phyloP scores from a whole-genome alignment of 2,113 vertebrate species.

The Channa argus region DNA sequence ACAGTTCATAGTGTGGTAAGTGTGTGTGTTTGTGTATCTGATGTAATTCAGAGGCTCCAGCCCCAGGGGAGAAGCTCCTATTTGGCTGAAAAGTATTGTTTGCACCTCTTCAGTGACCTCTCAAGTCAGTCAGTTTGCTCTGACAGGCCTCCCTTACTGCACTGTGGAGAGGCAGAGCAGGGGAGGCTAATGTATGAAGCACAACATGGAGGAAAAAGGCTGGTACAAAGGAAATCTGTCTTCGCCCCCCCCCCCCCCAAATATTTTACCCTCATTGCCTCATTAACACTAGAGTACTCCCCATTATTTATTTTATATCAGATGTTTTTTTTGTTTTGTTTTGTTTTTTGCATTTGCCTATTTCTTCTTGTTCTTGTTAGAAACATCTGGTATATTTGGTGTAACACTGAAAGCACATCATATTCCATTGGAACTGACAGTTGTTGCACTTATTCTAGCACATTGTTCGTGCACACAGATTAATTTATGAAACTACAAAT shows the following conservation, averaged over 20 bases:
- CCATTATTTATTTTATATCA: neutral
- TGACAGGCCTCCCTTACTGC: conserved; percentile 11
- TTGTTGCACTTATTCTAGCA: conserved; percentile 38
- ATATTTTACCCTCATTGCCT: too few relatives aligned
- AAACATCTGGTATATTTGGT: conserved; percentile 9
- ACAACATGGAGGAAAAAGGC: conserved; percentile 1
- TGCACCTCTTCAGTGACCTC: conserved; percentile 34
- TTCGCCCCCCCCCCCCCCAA: neutral
- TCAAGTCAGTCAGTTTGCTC: conserved; percentile 11
- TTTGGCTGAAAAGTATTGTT: conserved; percentile 40
- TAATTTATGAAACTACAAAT: conserved; percentile 34
- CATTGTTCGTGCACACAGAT: conserved; percentile 24
- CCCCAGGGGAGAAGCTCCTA: conserved; percentile 4
- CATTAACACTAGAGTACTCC: too few relatives aligned
- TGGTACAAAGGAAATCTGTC: conserved; percentile 21
- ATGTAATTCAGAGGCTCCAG: neutral
- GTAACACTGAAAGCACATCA: conserved; percentile 11
- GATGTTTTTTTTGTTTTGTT: too few relatives aligned
- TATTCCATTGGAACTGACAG: neutral
- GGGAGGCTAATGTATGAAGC: conserved; percentile 1
- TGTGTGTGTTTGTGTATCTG: conserved; percentile 2
- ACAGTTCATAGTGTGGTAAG: neutral
- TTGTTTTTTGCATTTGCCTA: neutral
- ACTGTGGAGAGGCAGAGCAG: neutral
- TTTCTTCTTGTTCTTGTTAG: conserved; percentile 5